Evolutionary conservation across 2,797 vertebrate genomes (phyloP), one percentile per base, ranked within the genome.

Genomic region (Semaprochilodus insignis): DNA sequence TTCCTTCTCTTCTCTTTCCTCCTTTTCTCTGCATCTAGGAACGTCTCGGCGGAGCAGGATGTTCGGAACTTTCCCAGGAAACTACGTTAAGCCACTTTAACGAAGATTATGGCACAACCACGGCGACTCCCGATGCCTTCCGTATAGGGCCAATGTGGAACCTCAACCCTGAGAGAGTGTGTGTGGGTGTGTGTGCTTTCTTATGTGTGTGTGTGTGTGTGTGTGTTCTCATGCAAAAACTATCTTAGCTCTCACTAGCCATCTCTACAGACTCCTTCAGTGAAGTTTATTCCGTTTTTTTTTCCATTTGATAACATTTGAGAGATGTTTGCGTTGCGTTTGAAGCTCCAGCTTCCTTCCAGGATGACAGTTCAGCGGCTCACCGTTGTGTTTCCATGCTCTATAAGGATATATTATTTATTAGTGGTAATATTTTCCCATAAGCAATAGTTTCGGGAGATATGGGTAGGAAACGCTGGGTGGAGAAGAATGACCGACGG

Each of bases 21-120:
- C 67, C 19, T 77, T 8, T 31, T 66, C 85, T 31, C 31, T 31
- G 25, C 89, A 74, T 83, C 40, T 34, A 99, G 98, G 98, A 92
- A 99, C 97, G 62, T 99, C 97, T 13, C 97, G 97, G 92, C 96
- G 96, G 96, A 99, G 95, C 93, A 98, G 96, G 94, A 94, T 96
- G 91, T 99, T 99, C 92, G 98, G 98, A 94, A 99, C 98, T 91
- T 99, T 99, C 93, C 98, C 98, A 62, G 98, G 98, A 95, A 99
- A 99, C 94, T 99, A 99, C 83, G 97, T 99, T 89, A 99, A 98
- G 95, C 96, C 94, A 92, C 96, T 98, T 93, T 97, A 97, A 97
- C 91, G 75, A 92, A 89, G 57, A 72, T 40, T 59, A 81, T 80
- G 69, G 85, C 85, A 65, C 89, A 90, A 85, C 77, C 81, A 83